Conservation (phyloP, 2,113 vertebrate species). For the Collichthys lucidus region DNA sequence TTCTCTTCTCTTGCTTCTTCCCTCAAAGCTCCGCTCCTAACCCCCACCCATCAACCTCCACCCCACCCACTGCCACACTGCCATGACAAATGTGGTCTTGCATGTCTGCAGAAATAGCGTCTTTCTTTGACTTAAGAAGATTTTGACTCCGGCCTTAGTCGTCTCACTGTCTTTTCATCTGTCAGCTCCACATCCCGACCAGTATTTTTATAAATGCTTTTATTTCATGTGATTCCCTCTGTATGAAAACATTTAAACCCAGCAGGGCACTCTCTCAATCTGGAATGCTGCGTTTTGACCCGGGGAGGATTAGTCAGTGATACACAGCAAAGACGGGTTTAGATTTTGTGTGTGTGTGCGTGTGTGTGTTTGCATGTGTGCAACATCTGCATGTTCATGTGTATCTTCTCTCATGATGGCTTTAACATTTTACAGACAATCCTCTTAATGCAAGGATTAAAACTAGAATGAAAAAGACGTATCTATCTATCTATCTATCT, state of each 20-base stretch:
- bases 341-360: conserved; percentile 12
- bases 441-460: conserved; percentile 72
- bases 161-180: background rate
- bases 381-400: conserved; percentile 59
- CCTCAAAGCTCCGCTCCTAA: conserved; percentile 32
- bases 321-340: conserved; percentile 40
- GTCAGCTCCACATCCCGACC: background rate
- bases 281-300: conserved; percentile 25
- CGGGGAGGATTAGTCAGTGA: conserved; percentile 49
- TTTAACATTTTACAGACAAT: conserved; percentile 63
- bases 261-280: background rate
- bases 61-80: conserved; percentile 42
- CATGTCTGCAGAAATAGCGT: conserved; percentile 23
- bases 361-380: conserved; percentile 28
- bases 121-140: background rate
- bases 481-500: conserved; percentile 20
- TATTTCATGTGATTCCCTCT: background rate
- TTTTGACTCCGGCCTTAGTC: background rate
- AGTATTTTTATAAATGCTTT: background rate
- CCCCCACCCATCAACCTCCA: conserved; percentile 18
- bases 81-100: conserved; percentile 5
- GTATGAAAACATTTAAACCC: conserved; percentile 23
- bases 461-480: conserved; percentile 48
- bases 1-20: conserved; percentile 60
- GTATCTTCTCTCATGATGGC: conserved; percentile 33